phyloP scores from a whole-genome alignment of 2,888 invertebrate genomes.

The Osedax fenrisi region DNA sequence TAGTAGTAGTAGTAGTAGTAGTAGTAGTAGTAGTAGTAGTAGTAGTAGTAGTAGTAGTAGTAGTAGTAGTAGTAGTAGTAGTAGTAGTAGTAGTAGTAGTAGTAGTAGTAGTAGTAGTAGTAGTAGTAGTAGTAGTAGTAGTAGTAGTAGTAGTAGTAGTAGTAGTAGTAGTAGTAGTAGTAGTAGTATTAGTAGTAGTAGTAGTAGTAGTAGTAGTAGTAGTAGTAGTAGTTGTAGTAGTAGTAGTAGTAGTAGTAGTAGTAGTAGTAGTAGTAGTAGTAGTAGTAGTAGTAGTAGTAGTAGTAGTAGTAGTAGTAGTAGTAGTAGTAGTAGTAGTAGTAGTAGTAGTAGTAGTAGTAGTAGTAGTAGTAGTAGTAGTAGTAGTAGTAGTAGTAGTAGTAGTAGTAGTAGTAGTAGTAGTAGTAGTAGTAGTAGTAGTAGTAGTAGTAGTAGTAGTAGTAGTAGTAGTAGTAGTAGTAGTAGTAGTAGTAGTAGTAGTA shows the following conservation, averaged over 20 bases:
- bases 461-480: constrained; percentile 21
- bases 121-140: constrained; percentile 3
- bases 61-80: too few species aligned
- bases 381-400: constrained; percentile 8
- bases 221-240: constrained; percentile 18
- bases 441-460: constrained; percentile 31
- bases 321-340: constrained; percentile 36
- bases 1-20: too few species aligned
- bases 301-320: constrained; percentile 33
- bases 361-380: constrained; percentile 3
- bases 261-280: background rate
- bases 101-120: background rate
- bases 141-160: constrained; percentile 21
- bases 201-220: constrained; percentile 22
- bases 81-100: background rate
- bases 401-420: constrained; percentile 11
- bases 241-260: background rate
- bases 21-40: too few species aligned
- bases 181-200: too few species aligned
- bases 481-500: constrained; percentile 14
- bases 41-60: too few species aligned
- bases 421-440: constrained; percentile 27
- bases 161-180: too few species aligned
- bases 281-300: background rate
- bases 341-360: background rate